These are phyloP conservation scores for Heliconius hortense DNA, from an alignment of 2,888 invertebrate genomes.

Conservation along the genomic window DNA sequence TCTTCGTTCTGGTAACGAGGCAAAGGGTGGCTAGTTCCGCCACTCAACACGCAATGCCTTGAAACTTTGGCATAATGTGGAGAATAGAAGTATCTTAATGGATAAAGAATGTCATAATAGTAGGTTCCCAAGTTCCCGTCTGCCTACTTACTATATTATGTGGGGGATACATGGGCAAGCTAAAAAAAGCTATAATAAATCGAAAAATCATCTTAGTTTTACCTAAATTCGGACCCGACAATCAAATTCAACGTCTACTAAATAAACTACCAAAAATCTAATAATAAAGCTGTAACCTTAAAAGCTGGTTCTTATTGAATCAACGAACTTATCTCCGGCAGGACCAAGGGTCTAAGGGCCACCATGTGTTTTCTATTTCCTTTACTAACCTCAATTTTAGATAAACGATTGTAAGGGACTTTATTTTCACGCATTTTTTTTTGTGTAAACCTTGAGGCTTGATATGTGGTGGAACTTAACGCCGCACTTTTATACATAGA, in stretches of 20 bases:
- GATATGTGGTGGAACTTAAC: no score
- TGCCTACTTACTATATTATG: background rate
- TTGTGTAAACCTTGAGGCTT: background rate
- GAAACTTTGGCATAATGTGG: no score
- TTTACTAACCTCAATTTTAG: conserved; percentile 14
- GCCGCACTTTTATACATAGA: no score
- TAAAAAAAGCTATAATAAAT: background rate
- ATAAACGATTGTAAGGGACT: background rate
- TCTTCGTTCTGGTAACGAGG: no score
- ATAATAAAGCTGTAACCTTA: conserved; percentile 8
- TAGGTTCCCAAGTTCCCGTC: background rate
- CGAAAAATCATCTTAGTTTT: background rate
- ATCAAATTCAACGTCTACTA: background rate
- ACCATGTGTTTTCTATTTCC: conserved; percentile 23
- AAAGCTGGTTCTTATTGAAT: conserved; percentile 12
- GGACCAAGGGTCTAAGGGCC: conserved; percentile 6
- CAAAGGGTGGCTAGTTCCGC: no score
- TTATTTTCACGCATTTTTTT: background rate
- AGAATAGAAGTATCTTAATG: no score
- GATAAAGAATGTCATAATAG: no score
- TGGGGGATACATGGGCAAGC: background rate
- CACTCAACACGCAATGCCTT: no score
- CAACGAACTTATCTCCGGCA: conserved; percentile 17
- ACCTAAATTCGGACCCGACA: background rate
- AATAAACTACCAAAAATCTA: background rate